Base-by-base conservation (phyloP, 2,797 vertebrate species). In the Heteromormyrus szaboi region DNA sequence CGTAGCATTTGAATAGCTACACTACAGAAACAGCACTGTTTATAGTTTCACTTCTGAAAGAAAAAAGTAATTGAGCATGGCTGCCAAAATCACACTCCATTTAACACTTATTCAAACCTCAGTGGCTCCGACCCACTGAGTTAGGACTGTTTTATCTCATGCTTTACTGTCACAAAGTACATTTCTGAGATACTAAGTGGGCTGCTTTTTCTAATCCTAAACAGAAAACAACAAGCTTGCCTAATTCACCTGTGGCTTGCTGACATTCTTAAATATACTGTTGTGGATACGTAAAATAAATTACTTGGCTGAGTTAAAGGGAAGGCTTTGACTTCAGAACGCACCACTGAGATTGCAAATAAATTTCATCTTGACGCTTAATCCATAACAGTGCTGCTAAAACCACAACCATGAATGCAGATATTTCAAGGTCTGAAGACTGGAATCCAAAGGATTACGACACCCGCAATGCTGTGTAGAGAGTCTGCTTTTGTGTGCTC, bases 381-480 rank as follows among this genome's bases (percentile, higher is more conserved):
- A 83, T 37, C 22, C 53, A 84, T 41, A 88, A 53, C 65, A 84
- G 51, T 41, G n/a, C 19, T 41, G 79, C 53, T 84, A 59, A 84
- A 83, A 54, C 29, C 88, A 88, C 53, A 4, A n/a, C 17, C 79
- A 46, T 5, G 53, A 37, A 56, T 25, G 29, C 2, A 17, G 51
- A 56, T n/a, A 59, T 37, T 83, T 84, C 76, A 84, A 84, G 88
- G 88, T 88, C 88, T 59, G 22, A 62, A 79, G 68, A 54, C 84
- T 85, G 44, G 48, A 86, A 86, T 54, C 84, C 84, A 37, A 86
- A 54, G 48, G 50, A 53, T 56, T 37, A 86, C 29, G 5, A 33
- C 12, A 29, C 51, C 84, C 12, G 2, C 50, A 53, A 54, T 51
- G 14, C 68, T 25, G 79, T 41, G 41, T 62, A 19, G 22, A 25